Conservation (phyloP, 1,140 invertebrate species). For the Drosophila suzukii region DNA sequence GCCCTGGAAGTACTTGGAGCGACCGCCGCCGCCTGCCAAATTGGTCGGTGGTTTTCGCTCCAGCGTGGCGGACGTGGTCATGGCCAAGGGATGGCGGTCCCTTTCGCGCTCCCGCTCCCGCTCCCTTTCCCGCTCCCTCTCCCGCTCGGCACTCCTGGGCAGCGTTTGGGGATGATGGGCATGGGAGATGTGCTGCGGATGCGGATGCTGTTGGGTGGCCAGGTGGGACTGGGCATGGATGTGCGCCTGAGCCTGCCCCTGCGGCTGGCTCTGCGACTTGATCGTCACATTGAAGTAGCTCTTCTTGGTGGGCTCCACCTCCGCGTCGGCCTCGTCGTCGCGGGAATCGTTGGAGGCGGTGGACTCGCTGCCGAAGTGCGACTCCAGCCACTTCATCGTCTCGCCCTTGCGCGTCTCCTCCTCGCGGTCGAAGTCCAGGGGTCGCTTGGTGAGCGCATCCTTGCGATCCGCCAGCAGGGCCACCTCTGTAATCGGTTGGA, state of each 20-base stretch:
- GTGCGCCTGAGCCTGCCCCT: neutral
- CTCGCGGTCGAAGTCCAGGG: conserved; percentile 93
- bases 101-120: conserved; percentile 35
- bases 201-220: conserved; percentile 30
- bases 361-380: conserved; percentile 94
- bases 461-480: conserved; percentile 87
- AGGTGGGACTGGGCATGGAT: conserved; percentile 30
- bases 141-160: conserved; percentile 56
- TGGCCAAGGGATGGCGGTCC: conserved; percentile 20
- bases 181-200: conserved; percentile 19
- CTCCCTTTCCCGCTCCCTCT: conserved; percentile 32
- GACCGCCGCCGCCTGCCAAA: conserved; percentile 24
- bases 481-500: conserved; percentile 64
- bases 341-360: conserved; percentile 90
- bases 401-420: conserved; percentile 94
- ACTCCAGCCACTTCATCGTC: conserved; percentile 95
- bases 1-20: conserved; percentile 88
- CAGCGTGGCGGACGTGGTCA: conserved; percentile 41
- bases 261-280: conserved; percentile 87
- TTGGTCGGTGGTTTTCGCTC: conserved; percentile 48
- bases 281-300: conserved; percentile 92
- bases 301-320: conserved; percentile 87
- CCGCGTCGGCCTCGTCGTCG: conserved; percentile 85
- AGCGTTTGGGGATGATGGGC: conserved; percentile 56
- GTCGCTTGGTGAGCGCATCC: conserved; percentile 91